Percentiles rank a stretch among this genome's conserved stretches.
Evolutionary conservation across 2,888 invertebrate species (phyloP).

Genomic region (Torymus aiolomorphi): DNA sequence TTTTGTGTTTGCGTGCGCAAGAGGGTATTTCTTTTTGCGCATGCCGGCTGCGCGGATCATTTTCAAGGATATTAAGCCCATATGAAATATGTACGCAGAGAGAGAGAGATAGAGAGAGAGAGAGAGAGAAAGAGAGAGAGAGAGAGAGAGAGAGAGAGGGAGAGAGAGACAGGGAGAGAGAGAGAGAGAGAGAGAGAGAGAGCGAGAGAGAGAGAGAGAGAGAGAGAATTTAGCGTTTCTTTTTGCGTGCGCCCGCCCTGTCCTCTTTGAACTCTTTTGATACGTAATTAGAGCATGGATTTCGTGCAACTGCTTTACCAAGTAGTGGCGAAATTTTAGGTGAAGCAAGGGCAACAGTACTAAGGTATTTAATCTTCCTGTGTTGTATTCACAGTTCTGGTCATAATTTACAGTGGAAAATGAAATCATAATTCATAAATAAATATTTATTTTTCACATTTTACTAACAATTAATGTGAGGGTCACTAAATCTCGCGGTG

Average conservation of each 20-base stretch:
- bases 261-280: slow-evolving; percentile 34
- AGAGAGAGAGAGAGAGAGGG: too few relatives aligned
- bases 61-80: slow-evolving; percentile 37
- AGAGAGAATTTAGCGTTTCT: neutral
- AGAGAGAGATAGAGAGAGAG: neutral
- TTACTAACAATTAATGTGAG: too few relatives aligned
- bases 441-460: too few relatives aligned
- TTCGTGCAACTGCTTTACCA: slow-evolving; percentile 14
- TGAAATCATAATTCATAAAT: too few relatives aligned
- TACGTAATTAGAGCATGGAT: slow-evolving; percentile 42
- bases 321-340: too few relatives aligned
- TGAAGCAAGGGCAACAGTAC: too few relatives aligned
- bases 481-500: too few relatives aligned
- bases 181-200: neutral
- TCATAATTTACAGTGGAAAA: too few relatives aligned
- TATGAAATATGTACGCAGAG: slow-evolving; percentile 6
- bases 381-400: too few relatives aligned
- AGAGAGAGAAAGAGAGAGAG: too few relatives aligned
- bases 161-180: neutral
- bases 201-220: too few relatives aligned
- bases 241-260: neutral
- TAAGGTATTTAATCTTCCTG: too few relatives aligned
- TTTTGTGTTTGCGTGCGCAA: neutral
- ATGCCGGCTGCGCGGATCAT: slow-evolving; percentile 4
- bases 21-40: slow-evolving; percentile 6